A percentile compares a stretch with the other conserved stretches of the same genome.
Conservation (phyloP, 2,797 vertebrate genomes). For the Microcaecilia unicolor region DNA sequence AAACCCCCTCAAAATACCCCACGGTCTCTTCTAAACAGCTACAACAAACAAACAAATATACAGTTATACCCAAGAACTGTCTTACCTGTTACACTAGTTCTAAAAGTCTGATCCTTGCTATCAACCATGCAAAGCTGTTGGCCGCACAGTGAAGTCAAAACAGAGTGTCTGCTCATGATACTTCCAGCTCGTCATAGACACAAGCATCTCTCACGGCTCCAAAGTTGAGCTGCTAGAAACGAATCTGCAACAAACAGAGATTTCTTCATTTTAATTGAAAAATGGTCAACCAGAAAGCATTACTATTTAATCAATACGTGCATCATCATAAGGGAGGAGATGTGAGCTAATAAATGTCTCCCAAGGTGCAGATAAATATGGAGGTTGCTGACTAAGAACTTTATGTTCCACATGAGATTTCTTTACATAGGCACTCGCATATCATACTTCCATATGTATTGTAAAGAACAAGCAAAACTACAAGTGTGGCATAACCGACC, state of each 20-base stretch:
- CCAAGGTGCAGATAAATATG: constrained; percentile 4
- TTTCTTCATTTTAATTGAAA: constrained; percentile 30
- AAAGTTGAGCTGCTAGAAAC: constrained; percentile 25
- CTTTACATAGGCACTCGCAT: too few relatives aligned
- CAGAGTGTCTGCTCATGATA: constrained; percentile 42
- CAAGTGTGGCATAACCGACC: too few relatives aligned
- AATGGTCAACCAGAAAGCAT: constrained; percentile 2
- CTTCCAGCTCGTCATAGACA: constrained; percentile 36
- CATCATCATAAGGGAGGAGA: constrained; percentile 2
- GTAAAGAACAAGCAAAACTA: too few relatives aligned
- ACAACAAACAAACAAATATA: too few relatives aligned
- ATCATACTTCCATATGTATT: too few relatives aligned
- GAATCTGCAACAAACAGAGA: constrained; percentile 40
- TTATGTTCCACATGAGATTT: not conserved
- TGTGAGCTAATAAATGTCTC: not conserved
- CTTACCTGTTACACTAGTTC: constrained; percentile 47
- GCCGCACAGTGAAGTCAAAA: constrained; percentile 43
- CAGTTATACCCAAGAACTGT: too few relatives aligned
- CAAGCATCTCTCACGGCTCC: constrained; percentile 41
- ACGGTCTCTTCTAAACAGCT: too few relatives aligned
- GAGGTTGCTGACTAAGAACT: not conserved
- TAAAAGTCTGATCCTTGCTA: constrained; percentile 33
- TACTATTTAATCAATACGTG: constrained; percentile 4
- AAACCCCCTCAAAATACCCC: too few relatives aligned
- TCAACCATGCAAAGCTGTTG: constrained; percentile 30